A percentile compares a stretch with the other conserved stretches of the same genome.
Evolutionary conservation across 2,888 invertebrate species (phyloP).

Genomic region (Thereva nobilitata): DNA sequence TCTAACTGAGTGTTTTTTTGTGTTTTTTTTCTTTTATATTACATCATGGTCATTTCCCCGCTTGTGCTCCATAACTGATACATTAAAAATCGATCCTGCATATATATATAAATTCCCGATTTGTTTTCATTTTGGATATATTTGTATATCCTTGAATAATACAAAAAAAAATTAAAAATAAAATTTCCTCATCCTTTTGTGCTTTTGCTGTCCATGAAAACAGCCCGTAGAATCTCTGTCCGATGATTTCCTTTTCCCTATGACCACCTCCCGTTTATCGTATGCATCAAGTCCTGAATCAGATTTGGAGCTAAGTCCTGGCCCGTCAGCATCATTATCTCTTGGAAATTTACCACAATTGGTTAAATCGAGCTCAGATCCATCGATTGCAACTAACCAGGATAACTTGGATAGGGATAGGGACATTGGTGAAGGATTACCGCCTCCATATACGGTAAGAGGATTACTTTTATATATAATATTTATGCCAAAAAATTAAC

Average conservation of each 20-base stretch:
- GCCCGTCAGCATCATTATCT: slow-evolving; percentile 65
- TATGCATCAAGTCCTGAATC: slow-evolving; percentile 96
- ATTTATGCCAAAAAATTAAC: background rate
- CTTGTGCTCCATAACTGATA: slow-evolving; percentile 47
- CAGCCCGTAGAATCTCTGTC: slow-evolving; percentile 96
- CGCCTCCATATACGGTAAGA: slow-evolving; percentile 86
- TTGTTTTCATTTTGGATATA: background rate
- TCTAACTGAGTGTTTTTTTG: slow-evolving; percentile 30
- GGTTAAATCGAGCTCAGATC: slow-evolving; percentile 89
- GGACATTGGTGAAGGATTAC: slow-evolving; percentile 66
- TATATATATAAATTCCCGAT: background rate
- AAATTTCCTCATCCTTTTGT: background rate
- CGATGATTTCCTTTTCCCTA: slow-evolving; percentile 98
- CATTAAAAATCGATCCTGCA: slow-evolving; percentile 6
- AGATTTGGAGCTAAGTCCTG: slow-evolving; percentile 86
- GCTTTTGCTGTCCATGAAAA: slow-evolving; percentile 8
- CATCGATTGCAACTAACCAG: slow-evolving; percentile 90
- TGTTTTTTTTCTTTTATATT: slow-evolving; percentile 36
- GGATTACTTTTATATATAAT: slow-evolving; percentile 45
- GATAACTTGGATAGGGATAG: slow-evolving; percentile 76
- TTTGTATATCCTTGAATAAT: background rate
- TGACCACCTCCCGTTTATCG: slow-evolving; percentile 92
- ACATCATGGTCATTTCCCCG: slow-evolving; percentile 57
- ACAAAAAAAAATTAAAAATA: slow-evolving; percentile 37
- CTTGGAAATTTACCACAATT: slow-evolving; percentile 64